Evolutionary conservation across 2,797 vertebrate genomes (phyloP), one percentile per base, ranked within the genome.

Genomic region (Clarias laeviceps): DNA sequence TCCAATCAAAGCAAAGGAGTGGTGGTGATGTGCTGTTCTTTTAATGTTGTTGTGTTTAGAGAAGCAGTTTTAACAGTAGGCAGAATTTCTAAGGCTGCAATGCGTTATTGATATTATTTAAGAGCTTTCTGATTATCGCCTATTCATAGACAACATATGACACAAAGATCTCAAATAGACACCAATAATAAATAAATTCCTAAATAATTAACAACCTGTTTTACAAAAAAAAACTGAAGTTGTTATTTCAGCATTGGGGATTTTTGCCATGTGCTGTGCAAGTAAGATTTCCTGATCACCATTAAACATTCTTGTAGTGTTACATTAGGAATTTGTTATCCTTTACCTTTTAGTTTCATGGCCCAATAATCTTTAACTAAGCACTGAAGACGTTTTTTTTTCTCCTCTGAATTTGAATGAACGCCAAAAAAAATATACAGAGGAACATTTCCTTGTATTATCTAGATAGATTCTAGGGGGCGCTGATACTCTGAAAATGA

Each of bases 281-380:
- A 32, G 50, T 6, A n/a, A 29, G 15, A 64, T 65, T 62, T 76
- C 45, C n/a, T 34, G 2, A 20, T 54, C 12, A 64, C 6, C 11
- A 45, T 34, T 24, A 79, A 9, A 22, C 20, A 61, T 45, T 70
- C 15, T 17, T 65, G 24, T 37, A 65, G 20, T 74, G 15, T 56
- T 64, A 20, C 34, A 73, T 5, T 74, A 27, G 27, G 15, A 18
- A 66, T 27, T 37, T 22, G 37, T 74, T 81, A 81, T 61, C 1
- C 5, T 77, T 77, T 77, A 77, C 56, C 74, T 22, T 32, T 56
- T 77, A 77, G 74, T 59, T 59, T 77, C 29, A 77, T 37, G 54
- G 54, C 2, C 56, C 56, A 77, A 59, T 34, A 34, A 34, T 3
- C 56, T 14, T 32, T 59, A 77, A 59, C 27, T 56, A 76, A 29